A percentile compares a stretch with the other conserved stretches of the same genome.
Conservation (phyloP, 2,797 vertebrate genomes). For the Hafferia zeledoni region DNA sequence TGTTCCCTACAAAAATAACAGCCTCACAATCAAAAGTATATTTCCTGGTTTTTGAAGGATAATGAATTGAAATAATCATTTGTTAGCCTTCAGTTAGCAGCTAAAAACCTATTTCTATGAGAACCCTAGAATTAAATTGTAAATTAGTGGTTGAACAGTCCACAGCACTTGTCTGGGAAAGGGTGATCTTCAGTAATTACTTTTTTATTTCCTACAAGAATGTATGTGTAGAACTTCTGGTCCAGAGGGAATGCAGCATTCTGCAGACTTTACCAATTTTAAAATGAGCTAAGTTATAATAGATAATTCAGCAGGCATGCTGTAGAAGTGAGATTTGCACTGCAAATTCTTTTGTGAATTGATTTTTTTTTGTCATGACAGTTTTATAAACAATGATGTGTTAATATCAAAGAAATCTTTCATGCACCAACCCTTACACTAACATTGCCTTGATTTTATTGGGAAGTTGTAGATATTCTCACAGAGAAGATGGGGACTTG, state of each 20-base stretch:
- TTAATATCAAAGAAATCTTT: neutral
- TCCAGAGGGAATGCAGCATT: slow-evolving; percentile 34
- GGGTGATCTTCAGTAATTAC: slow-evolving; percentile 62
- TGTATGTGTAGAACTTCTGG: neutral
- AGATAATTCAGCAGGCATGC: slow-evolving; percentile 29
- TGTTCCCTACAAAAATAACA: neutral
- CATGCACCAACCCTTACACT: neutral
- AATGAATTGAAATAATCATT: slow-evolving; percentile 59
- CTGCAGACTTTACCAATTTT: slow-evolving; percentile 43
- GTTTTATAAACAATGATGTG: neutral
- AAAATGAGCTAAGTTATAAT: slow-evolving; percentile 65
- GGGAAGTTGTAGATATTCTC: neutral
- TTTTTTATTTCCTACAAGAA: slow-evolving; percentile 43
- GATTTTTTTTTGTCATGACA: neutral
- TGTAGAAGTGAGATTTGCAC: neutral
- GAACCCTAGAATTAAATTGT: slow-evolving; percentile 42
- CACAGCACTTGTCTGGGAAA: slow-evolving; percentile 32
- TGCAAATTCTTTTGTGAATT: slow-evolving; percentile 25
- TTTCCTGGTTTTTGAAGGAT: neutral
- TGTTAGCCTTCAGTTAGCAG: slow-evolving; percentile 33
- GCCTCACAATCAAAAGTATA: neutral
- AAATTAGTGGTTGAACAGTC: slow-evolving; percentile 41
- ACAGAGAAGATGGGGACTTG: neutral
- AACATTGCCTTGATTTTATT: neutral
- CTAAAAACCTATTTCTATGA: slow-evolving; percentile 41